phyloP scores from a whole-genome alignment of 2,113 vertebrate species.

The Zosterops japonicus region DNA sequence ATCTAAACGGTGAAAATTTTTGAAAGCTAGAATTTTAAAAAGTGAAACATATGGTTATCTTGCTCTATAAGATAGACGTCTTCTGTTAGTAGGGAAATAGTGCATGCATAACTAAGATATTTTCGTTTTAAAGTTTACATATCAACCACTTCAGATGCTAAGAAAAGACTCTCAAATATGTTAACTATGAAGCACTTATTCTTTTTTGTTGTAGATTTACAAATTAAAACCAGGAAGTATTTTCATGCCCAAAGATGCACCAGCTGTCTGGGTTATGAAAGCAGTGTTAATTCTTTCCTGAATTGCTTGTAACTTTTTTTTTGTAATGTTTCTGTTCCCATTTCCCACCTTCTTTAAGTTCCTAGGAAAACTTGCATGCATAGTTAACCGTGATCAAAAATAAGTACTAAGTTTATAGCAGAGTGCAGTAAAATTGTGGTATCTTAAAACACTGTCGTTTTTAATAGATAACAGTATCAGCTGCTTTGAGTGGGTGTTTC shows the following conservation, averaged over 20 bases:
- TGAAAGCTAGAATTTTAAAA: background rate
- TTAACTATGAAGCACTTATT: background rate
- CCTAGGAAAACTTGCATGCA: background rate
- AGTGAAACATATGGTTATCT: background rate
- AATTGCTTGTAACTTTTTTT: background rate
- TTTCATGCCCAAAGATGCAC: background rate
- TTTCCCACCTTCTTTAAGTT: background rate
- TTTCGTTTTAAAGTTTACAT: background rate
- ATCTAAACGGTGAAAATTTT: background rate
- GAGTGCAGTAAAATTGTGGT: background rate
- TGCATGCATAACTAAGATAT: background rate
- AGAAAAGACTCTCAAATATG: background rate
- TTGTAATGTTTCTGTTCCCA: background rate
- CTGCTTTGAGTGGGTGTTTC: background rate
- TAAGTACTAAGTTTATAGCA: background rate
- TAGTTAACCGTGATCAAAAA: background rate
- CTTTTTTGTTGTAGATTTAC: background rate
- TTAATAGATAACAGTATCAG: background rate
- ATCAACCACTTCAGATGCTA: background rate
- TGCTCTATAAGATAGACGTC: background rate
- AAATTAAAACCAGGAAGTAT: background rate
- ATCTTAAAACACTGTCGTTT: background rate
- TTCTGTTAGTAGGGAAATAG: background rate
- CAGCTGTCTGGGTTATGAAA: background rate
- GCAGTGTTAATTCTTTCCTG: background rate